Evolutionary conservation across 2,113 vertebrate genomes (phyloP).

Genomic region (Mesitornis unicolor): DNA sequence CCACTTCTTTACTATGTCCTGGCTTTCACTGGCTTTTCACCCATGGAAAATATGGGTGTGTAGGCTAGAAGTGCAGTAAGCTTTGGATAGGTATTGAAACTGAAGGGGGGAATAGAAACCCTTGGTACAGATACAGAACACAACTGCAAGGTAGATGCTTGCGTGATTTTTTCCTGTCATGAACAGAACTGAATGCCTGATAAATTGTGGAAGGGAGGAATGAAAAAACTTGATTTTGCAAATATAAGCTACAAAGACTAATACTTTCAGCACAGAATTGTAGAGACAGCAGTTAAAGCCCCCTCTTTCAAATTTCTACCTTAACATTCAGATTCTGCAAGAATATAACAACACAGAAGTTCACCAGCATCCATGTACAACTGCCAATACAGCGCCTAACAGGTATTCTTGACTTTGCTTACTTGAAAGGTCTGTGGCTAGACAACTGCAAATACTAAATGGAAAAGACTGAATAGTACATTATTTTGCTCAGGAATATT

Average conservation of each 20-base stretch:
- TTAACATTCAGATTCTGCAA: background rate
- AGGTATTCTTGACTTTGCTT: background rate
- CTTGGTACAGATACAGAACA: background rate
- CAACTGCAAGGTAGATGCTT: background rate
- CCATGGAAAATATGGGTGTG: too few species aligned
- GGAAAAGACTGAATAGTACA: background rate
- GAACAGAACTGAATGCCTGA: background rate
- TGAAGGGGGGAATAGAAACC: background rate
- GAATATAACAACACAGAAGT: background rate
- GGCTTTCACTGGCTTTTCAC: background rate
- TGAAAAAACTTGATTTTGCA: background rate
- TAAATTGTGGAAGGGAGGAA: background rate
- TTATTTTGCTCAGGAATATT: background rate
- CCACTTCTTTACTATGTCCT: background rate
- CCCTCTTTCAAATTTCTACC: background rate
- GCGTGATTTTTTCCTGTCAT: fast-evolving
- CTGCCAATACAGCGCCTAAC: fast-evolving
- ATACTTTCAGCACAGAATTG: background rate
- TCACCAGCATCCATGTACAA: background rate
- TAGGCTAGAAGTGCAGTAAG: background rate
- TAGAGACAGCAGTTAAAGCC: background rate
- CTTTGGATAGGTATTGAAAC: background rate
- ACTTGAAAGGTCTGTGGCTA: background rate
- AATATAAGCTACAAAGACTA: background rate
- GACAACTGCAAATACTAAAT: background rate